These are phyloP conservation scores for Gymnorhina tibicen DNA, from an alignment of 2,113 vertebrate genomes.

Conservation along the genomic window DNA sequence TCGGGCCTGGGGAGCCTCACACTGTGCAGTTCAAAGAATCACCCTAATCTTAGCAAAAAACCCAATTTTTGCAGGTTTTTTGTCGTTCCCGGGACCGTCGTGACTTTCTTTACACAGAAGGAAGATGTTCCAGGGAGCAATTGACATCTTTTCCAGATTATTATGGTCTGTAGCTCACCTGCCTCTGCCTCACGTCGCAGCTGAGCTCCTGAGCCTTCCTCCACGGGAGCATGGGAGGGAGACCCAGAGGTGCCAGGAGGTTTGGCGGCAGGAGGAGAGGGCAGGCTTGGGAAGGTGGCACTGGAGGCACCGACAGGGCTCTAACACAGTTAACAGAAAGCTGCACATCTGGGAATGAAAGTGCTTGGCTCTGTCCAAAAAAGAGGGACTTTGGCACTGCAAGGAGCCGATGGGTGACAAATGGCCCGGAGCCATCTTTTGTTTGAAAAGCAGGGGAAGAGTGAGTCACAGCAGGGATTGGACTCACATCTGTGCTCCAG, in stretches of 20 bases:
- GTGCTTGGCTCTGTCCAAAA: background rate
- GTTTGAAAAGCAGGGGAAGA: background rate
- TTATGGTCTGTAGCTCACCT: too few species aligned
- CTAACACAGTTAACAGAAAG: background rate
- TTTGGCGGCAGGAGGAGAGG: background rate
- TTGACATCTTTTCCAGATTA: background rate
- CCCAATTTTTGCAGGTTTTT: background rate
- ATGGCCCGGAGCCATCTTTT: background rate
- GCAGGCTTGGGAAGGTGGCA: background rate
- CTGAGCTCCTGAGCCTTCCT: background rate
- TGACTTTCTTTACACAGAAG: background rate
- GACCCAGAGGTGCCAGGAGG: background rate
- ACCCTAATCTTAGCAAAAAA: background rate
- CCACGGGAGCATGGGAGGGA: background rate
- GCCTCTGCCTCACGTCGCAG: too few species aligned
- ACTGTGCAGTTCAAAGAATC: background rate
- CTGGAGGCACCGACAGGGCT: background rate
- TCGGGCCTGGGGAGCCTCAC: background rate
- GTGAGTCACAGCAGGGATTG: conserved; percentile 2
- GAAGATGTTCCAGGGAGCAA: background rate
- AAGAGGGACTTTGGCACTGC: background rate
- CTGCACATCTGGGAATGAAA: background rate
- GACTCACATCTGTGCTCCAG: background rate
- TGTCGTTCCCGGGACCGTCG: background rate
- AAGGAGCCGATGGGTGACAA: conserved; percentile 9